phyloP scores from a whole-genome alignment of 2,113 vertebrate genomes.

The Gallinago undulata region DNA sequence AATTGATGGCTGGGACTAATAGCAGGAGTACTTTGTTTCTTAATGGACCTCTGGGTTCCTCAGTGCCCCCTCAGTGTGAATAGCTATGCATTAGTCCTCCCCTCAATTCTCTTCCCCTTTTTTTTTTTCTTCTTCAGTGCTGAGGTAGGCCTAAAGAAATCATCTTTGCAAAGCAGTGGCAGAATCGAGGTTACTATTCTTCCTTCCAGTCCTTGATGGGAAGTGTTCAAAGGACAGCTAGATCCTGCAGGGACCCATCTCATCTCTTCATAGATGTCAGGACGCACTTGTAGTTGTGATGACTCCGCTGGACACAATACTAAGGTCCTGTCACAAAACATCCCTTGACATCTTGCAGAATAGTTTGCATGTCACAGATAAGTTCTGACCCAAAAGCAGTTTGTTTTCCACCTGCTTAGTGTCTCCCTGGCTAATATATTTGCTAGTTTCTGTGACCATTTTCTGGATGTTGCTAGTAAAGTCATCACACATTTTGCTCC shows the following conservation, averaged over 20 bases:
- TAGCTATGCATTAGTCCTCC: background rate
- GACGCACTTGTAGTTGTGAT: background rate
- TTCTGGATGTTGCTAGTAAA: background rate
- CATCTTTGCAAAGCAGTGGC: background rate
- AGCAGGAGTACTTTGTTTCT: background rate
- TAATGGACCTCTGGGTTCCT: background rate
- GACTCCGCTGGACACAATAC: background rate
- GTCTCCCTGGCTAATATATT: background rate
- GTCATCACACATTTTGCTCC: background rate
- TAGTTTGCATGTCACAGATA: background rate
- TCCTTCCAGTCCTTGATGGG: background rate
- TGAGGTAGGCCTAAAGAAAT: background rate
- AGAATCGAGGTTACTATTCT: background rate
- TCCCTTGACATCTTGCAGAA: background rate
- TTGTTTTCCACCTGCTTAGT: background rate
- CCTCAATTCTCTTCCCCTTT: background rate
- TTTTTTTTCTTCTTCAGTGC: background rate
- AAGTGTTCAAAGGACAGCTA: background rate
- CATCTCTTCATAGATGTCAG: background rate
- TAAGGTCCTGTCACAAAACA: background rate
- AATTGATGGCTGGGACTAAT: background rate
- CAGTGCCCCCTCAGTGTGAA: background rate
- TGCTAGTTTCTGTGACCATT: background rate
- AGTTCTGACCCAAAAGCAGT: background rate
- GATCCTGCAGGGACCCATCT: background rate